These are phyloP conservation scores for Poecilia gillii DNA, from an alignment of 2,797 vertebrate species.

Conservation along the genomic window DNA sequence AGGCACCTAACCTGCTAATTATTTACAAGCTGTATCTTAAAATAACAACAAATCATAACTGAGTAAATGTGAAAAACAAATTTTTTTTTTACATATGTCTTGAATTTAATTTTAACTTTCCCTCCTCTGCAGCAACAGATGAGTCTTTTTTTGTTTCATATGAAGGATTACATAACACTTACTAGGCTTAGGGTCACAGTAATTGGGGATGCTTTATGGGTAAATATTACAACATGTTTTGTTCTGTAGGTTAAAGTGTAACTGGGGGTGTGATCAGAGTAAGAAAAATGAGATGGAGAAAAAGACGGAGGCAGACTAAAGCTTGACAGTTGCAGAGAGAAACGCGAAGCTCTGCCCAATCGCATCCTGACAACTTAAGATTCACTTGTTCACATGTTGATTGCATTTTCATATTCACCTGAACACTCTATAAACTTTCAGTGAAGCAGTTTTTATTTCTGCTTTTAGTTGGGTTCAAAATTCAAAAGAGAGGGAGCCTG, in stretches of 20 bases:
- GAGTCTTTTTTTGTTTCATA: neutral
- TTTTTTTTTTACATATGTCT: neutral
- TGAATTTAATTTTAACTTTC: neutral
- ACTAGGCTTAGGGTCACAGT: neutral
- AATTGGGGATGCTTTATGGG: neutral
- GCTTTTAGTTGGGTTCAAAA: neutral
- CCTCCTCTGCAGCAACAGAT: neutral
- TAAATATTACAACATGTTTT: neutral
- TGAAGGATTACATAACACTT: neutral
- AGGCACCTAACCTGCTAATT: neutral
- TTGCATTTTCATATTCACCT: neutral
- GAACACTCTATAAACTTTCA: neutral
- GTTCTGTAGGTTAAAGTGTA: neutral
- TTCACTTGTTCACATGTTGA: neutral
- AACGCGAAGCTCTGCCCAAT: neutral
- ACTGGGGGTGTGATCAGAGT: neutral
- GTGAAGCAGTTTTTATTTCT: neutral
- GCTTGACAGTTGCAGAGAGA: neutral
- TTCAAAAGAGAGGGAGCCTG: neutral
- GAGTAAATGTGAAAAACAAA: neutral
- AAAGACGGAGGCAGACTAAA: neutral
- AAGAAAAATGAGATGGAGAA: neutral
- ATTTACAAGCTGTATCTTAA: neutral
- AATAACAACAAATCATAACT: neutral
- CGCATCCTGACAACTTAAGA: neutral